Percentiles rank a stretch among this genome's conserved stretches.
Conservation (phyloP, 2,797 vertebrate genomes). For the Hybognathus amarus region DNA sequence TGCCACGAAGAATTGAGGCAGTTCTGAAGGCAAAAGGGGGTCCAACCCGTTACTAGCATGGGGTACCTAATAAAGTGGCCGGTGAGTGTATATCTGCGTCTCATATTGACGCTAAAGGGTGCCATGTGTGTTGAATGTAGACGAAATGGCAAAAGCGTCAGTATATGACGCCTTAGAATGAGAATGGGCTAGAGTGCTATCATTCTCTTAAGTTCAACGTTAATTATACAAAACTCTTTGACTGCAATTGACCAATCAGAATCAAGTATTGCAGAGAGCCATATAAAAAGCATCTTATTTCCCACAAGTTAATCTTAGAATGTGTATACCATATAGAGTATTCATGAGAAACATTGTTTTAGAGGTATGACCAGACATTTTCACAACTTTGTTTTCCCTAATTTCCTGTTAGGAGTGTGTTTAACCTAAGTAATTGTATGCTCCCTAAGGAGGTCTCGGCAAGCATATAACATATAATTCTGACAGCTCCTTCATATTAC, state of each 20-base stretch:
- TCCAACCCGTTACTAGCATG: too few species aligned
- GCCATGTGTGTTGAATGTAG: too few species aligned
- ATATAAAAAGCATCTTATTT: not conserved
- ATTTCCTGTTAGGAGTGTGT: not conserved
- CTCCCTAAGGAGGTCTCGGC: not conserved
- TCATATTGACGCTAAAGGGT: too few species aligned
- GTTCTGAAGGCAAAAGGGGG: too few species aligned
- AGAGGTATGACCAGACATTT: not conserved
- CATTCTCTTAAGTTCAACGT: not conserved
- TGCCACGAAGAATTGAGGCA: too few species aligned
- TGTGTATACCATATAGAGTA: not conserved
- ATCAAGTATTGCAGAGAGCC: too few species aligned
- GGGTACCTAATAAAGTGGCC: too few species aligned
- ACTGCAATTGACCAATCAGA: not conserved
- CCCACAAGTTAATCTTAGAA: not conserved
- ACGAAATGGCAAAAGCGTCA: too few species aligned
- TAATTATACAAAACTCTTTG: not conserved
- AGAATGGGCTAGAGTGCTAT: not conserved
- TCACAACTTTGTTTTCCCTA: not conserved
- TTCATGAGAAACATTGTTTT: not conserved
- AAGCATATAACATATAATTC: not conserved
- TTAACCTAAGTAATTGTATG: slow-evolving; percentile 15
- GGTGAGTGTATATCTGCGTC: too few species aligned
- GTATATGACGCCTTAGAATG: too few species aligned
- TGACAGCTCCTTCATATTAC: not conserved